Conservation (phyloP, 2,888 invertebrate species). For the Drosophila macrospina region DNA sequence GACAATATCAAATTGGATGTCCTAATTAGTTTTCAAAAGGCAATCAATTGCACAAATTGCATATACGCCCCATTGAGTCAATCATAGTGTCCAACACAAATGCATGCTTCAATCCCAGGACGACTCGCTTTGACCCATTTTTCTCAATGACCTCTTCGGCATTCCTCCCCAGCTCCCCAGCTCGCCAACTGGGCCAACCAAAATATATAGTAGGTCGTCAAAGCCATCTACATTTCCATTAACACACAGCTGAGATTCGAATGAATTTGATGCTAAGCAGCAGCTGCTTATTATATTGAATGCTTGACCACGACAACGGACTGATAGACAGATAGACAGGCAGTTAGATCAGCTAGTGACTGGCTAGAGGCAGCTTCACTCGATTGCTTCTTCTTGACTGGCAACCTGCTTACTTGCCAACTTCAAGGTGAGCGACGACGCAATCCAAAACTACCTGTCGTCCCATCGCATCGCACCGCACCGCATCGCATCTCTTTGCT, state of each 20-base stretch:
- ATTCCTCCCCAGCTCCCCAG: too few relatives aligned
- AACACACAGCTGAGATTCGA: conserved; percentile 10
- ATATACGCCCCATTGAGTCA: conserved; percentile 39
- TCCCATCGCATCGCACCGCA: conserved; percentile 23
- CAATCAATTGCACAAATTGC: conserved; percentile 36
- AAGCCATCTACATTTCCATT: conserved; percentile 1
- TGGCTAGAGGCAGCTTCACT: conserved; percentile 50
- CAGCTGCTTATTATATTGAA: conserved; percentile 22
- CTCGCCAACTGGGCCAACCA: background rate
- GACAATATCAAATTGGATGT: conserved; percentile 12
- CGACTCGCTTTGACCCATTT: conserved; percentile 62
- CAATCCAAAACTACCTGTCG: conserved; percentile 72
- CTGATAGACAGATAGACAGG: background rate
- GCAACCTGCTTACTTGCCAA: conserved; percentile 25
- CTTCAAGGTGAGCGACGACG: conserved; percentile 70
- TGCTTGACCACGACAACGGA: conserved; percentile 20
- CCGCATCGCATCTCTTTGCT: conserved; percentile 20
- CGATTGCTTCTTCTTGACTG: conserved; percentile 49
- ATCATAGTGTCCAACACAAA: background rate
- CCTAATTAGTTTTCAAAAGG: conserved; percentile 15
- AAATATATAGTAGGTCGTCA: conserved; percentile 18
- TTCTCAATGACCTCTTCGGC: conserved; percentile 40
- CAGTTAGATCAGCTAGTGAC: conserved; percentile 36
- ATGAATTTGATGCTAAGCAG: conserved; percentile 20
- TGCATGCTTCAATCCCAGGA: conserved; percentile 23